Percentiles rank a stretch among this genome's conserved stretches.
Conservation (phyloP, 2,113 vertebrate species). For the Capra hircus region DNA sequence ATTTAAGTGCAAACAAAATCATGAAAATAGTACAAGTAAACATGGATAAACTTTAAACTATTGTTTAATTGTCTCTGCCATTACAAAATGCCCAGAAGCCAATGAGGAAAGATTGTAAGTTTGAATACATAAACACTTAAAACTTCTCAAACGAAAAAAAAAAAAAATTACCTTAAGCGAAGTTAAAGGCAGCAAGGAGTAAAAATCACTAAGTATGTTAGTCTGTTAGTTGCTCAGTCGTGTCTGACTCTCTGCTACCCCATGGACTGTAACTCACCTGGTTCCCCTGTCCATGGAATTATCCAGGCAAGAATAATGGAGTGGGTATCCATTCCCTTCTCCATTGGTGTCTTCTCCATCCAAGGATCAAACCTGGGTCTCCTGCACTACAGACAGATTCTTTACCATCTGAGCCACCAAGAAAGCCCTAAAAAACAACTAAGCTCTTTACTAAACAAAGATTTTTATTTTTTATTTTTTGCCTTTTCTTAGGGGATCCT, state of each 20-base stretch:
- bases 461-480: background rate
- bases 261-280: background rate
- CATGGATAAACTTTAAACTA: background rate
- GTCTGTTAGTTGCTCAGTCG: background rate
- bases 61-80: background rate
- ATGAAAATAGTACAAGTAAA: background rate
- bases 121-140: background rate
- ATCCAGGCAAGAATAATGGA: background rate
- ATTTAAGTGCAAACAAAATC: background rate
- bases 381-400: background rate
- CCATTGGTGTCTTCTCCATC: background rate
- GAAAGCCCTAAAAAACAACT: background rate
- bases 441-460: background rate
- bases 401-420: background rate
- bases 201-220: background rate
- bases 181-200: background rate
- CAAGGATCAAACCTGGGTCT: background rate
- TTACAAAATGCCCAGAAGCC: background rate
- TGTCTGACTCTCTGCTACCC: background rate
- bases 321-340: background rate
- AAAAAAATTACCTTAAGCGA: background rate
- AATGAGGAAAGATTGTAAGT: background rate
- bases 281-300: background rate
- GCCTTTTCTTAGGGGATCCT: background rate
- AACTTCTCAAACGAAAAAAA: background rate